Conservation (phyloP, 2,888 invertebrate genomes). For the Dendrolimus pini region DNA sequence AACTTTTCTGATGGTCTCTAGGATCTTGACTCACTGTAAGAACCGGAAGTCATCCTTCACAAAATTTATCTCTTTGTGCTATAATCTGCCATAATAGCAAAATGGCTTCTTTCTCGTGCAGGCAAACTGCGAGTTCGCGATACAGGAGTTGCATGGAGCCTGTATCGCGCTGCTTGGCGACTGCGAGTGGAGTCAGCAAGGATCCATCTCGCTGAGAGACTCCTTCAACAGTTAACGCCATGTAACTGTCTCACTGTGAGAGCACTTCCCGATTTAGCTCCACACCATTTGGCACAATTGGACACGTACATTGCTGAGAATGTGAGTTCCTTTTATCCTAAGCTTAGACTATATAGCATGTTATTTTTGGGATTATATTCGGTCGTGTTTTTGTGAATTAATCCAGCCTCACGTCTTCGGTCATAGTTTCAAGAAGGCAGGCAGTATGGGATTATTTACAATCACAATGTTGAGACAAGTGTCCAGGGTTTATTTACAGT, state of each 20-base stretch:
- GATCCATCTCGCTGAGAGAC: conserved; percentile 81
- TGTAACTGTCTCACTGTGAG: conserved; percentile 77
- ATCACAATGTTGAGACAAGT: no score
- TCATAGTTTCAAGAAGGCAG: neutral
- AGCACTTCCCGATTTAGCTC: conserved; percentile 80
- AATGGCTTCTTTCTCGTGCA: neutral
- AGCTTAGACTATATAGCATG: no score
- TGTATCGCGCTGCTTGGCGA: conserved; percentile 87
- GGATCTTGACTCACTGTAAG: no score
- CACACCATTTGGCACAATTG: conserved; percentile 63
- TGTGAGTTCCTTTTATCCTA: conserved; percentile 52
- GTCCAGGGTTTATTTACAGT: no score
- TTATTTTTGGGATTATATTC: no score
- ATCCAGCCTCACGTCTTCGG: neutral
- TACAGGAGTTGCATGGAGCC: conserved; percentile 78
- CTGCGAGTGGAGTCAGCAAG: conserved; percentile 86
- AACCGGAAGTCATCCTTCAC: no score
- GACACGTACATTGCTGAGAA: conserved; percentile 83
- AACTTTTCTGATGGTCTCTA: no score
- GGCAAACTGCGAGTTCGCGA: conserved; percentile 43
- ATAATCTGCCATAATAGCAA: no score
- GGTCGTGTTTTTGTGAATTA: no score
- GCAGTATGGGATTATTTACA: no score
- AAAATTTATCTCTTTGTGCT: no score
- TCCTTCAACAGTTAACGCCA: conserved; percentile 77